phyloP scores from a whole-genome alignment of 2,113 vertebrate species.

The Peucedramus taeniatus region DNA sequence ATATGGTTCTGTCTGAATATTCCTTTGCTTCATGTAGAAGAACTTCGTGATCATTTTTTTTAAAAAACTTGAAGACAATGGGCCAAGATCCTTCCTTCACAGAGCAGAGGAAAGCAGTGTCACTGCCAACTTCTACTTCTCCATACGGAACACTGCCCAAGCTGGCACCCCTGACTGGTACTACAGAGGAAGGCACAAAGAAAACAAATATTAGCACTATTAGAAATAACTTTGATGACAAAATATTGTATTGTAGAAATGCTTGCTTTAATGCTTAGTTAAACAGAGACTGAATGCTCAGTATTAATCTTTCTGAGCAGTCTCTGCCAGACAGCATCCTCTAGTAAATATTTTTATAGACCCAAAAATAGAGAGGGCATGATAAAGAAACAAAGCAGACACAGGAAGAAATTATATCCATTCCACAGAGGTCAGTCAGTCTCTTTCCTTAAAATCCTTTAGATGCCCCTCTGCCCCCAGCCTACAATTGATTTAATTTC shows the following conservation, averaged over 20 bases:
- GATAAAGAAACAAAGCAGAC: background rate
- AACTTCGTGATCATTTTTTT: background rate
- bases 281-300: background rate
- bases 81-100: slow-evolving; percentile 58
- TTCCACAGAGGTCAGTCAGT: background rate
- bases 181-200: slow-evolving; percentile 6
- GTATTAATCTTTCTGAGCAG: background rate
- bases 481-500: background rate
- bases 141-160: background rate
- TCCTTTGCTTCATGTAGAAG: background rate
- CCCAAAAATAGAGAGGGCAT: background rate
- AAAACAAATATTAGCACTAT: background rate
- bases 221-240: background rate
- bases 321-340: background rate
- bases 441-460: background rate
- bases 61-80: slow-evolving; percentile 55
- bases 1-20: background rate
- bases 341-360: background rate
- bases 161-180: slow-evolving; percentile 19
- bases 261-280: background rate
- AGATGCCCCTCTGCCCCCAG: background rate
- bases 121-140: slow-evolving; percentile 50
- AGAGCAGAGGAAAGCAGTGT: slow-evolving; percentile 16
- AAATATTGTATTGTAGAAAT: background rate
- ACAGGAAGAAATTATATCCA: background rate